Base-by-base conservation (phyloP, 2,113 vertebrate genomes). In the Xiphias gladius region DNA sequence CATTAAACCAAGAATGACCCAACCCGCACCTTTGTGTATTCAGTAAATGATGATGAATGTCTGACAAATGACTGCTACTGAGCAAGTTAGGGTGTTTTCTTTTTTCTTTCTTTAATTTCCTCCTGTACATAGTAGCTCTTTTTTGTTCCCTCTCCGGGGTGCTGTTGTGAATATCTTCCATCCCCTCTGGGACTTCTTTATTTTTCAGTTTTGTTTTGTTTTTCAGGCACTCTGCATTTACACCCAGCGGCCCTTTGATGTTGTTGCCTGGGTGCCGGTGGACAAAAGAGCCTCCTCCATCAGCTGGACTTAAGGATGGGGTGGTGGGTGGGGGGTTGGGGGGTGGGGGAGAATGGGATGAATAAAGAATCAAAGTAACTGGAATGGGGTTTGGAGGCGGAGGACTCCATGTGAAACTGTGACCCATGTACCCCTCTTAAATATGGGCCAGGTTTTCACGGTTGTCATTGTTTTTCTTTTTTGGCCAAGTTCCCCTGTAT, bases 241-340 rank as follows among this genome's bases (percentile, higher is more conserved):
- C 96, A 94, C 92, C 94, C 93, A 86, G 87, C 73, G 82, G 86
- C 85, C 92, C 97, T 98, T 98, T 98, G 96, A 97, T 96, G 97
- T 97, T 94, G 95, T 96, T 97, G 96, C 96, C 96, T 94, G 95
- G 96, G 95, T 91, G 91, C 89, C 92, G 90, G 89, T 88, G 94
- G 94, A 96, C 95, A 96, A 96, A 95, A 86, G 94, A 95, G 93
- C 92, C 95, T 95, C 92, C 95, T 95, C 93, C 88, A 92, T 96
- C 94, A 94, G 95, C 85, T 91, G 95, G 95, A 96, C 93, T 87
- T 91, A 95, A 95, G 94, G 94, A 91, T 88, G 85, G 91, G 94
- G 94, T 82, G 84, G 80, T 59, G 70, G 86, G 86, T 80, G 86
- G 76, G 87, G 80, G 86, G 86, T 77, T 73, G 86, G 84, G 19